Base-by-base conservation (phyloP, 2,888 invertebrate species). In the Augiades crinisus region DNA sequence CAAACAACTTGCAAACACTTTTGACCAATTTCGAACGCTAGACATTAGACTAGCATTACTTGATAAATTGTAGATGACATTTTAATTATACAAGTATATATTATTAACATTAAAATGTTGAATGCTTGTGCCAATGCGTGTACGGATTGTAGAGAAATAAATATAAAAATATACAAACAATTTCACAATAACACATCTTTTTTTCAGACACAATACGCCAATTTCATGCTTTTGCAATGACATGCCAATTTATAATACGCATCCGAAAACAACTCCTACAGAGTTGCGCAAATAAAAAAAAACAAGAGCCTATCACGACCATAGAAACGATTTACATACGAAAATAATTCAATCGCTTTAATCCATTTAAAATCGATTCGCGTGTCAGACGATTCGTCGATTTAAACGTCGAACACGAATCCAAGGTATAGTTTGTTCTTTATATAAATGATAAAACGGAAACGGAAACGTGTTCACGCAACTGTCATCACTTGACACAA, bases 161-260 rank as follows among this genome's bases (percentile, higher is more conserved):
- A 33, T 33, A 37, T 3, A 37, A 21, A 12, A 8, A 36, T 31
- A n/a, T 21, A 21, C 21, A 21, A 21, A 10, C 27, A 27, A 27
- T 27, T 27, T 27, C 7, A 38, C 16, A 17, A 36, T 13, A 22
- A 22, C 12, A 31, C 40, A 27, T 27, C 27, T 27, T n/a, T 31
- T 40, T 37, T 36, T 19, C 8, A 38, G 12, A 47, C 34, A 34
- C 17, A 37, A 6, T 21, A 33, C 34, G 45, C 41, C 44, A 41
- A 46, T 54, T 19, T 40, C 54, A 54, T 51, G 51, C 54, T 55
- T 6, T 36, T 7, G 14, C 46, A 31, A 43, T 27, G 30, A 40
- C 55, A 51, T 55, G 55, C 55, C 51, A 54, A 54, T 43, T 40
- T 3, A 27, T 16, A 12, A 10, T 17, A n/a, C 10, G 10, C 13